Conservation (phyloP, 2,113 vertebrate species). For the Phainopepla nitens region DNA sequence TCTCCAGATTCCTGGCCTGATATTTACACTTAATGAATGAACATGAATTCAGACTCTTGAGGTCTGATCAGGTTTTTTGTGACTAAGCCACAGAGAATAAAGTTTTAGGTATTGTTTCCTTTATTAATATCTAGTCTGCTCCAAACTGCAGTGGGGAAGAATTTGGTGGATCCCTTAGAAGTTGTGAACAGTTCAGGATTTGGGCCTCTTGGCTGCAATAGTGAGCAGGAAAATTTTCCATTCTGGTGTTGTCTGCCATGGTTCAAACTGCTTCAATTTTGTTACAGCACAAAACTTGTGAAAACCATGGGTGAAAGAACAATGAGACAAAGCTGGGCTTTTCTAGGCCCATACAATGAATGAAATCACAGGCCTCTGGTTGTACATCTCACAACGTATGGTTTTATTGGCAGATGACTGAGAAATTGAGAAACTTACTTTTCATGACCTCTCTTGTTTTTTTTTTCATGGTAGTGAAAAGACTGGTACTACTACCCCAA, state of each 20-base stretch:
- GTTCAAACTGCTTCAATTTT: background rate
- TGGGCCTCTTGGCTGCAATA: background rate
- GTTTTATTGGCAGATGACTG: background rate
- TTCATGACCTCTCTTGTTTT: background rate
- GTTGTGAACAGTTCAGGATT: background rate
- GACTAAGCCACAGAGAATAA: background rate
- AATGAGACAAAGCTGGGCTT: background rate
- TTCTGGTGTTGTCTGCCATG: background rate
- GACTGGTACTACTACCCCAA: background rate
- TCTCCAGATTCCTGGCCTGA: constrained; percentile 11
- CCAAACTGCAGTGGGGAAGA: background rate
- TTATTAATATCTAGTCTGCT: background rate
- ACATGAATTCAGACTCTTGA: background rate
- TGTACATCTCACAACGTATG: background rate
- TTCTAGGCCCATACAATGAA: background rate
- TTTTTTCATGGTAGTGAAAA: background rate
- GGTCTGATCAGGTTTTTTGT: background rate
- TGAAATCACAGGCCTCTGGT: background rate
- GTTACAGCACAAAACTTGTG: background rate
- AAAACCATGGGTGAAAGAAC: background rate
- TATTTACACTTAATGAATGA: constrained; percentile 50
- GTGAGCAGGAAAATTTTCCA: fast-evolving
- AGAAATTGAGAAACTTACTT: background rate
- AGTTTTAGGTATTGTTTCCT: background rate
- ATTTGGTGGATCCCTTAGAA: background rate